Percentiles rank a stretch among this genome's conserved stretches.
phyloP scores from a whole-genome alignment of 2,888 invertebrate species.

The Aradus depressus region DNA sequence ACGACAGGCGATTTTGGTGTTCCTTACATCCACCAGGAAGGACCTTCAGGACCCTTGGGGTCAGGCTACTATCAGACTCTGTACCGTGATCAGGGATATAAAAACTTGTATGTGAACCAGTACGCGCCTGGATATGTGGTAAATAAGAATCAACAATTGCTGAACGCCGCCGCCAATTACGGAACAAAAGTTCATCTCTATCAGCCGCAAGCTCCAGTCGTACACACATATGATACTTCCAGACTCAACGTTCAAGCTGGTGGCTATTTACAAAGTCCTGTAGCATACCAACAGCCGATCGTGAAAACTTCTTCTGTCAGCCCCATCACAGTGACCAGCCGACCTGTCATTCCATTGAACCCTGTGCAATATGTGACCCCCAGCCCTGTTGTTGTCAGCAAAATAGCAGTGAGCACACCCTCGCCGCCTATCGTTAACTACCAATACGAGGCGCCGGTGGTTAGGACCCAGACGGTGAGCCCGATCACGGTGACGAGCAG shows the following conservation, averaged over 20 bases:
- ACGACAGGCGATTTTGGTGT: constrained; percentile 9
- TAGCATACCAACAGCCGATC: constrained; percentile 7
- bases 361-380: constrained; percentile 26
- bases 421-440: constrained; percentile 2
- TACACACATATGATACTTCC: constrained; percentile 17
- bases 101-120: constrained; percentile 2
- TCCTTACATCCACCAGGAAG: constrained; percentile 19
- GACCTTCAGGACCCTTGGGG: not conserved
- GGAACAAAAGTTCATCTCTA: constrained; percentile 10
- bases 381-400: constrained; percentile 1
- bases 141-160: not conserved
- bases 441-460: constrained; percentile 12
- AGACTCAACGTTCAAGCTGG: constrained; percentile 14
- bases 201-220: constrained; percentile 18
- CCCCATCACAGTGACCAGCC: constrained; percentile 22
- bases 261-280: constrained; percentile 20
- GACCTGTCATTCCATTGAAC: constrained; percentile 26
- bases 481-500: constrained; percentile 6
- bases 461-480: constrained; percentile 5
- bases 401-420: constrained; percentile 10
- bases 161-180: not conserved
- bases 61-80: not conserved
- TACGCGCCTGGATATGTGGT: constrained; percentile 1
- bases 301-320: constrained; percentile 6
- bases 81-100: not conserved